Percentiles rank a stretch among this genome's conserved stretches.
Conservation (phyloP, 2,888 invertebrate species). For the Drosophila mercatorum region DNA sequence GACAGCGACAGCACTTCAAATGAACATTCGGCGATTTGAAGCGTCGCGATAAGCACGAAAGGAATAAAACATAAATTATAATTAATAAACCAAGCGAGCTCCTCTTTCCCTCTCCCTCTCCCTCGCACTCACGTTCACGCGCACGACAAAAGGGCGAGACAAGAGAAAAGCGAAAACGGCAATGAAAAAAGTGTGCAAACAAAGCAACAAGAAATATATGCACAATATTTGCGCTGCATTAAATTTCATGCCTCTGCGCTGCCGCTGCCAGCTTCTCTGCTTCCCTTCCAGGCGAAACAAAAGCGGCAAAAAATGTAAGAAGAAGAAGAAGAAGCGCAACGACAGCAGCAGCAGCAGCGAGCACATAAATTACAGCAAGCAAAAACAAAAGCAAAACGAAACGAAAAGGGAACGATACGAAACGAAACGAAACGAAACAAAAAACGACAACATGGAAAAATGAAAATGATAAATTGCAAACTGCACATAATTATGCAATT, state of each 20-base stretch:
- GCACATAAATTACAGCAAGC: constrained; percentile 70
- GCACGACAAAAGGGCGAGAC: constrained; percentile 58
- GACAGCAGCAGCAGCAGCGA: constrained; percentile 23
- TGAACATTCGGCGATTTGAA: constrained; percentile 41
- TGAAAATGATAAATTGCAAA: constrained; percentile 85
- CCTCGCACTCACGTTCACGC: constrained; percentile 18
- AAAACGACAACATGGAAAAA: constrained; percentile 77
- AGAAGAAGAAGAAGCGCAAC: constrained; percentile 19
- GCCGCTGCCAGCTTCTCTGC: background rate
- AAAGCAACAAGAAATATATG: constrained; percentile 41
- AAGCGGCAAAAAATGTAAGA: constrained; percentile 12
- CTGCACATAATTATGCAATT: constrained; percentile 85
- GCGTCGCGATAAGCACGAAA: constrained; percentile 59
- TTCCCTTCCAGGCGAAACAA: constrained; percentile 19
- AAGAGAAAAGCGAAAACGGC: constrained; percentile 18
- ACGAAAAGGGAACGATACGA: constrained; percentile 24
- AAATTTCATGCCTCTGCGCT: constrained; percentile 41
- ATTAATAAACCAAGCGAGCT: constrained; percentile 63
- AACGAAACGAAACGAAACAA: constrained; percentile 35
- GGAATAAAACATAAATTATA: constrained; percentile 71
- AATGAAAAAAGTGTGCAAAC: constrained; percentile 15
- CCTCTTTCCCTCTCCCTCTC: background rate
- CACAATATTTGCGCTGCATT: constrained; percentile 65
- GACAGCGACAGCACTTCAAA: constrained; percentile 30
- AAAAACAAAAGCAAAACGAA: constrained; percentile 26